Conservation (phyloP, 2,888 invertebrate species). For the Clitarchus hookeri region DNA sequence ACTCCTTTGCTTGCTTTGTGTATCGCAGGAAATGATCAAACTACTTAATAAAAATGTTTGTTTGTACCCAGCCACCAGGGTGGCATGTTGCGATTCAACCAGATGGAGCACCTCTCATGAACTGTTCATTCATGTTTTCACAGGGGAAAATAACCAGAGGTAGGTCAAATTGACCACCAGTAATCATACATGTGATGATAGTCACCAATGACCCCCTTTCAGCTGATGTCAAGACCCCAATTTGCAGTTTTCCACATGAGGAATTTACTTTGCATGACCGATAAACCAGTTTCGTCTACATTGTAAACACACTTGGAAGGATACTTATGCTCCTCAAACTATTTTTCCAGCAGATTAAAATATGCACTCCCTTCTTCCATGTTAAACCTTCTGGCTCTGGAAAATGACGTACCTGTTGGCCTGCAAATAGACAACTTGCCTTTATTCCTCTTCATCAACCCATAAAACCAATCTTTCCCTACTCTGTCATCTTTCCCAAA, state of each 20-base stretch:
- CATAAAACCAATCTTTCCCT: conserved; percentile 27
- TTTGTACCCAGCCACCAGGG: too few relatives aligned
- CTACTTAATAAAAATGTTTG: too few relatives aligned
- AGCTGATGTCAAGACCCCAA: conserved; percentile 37
- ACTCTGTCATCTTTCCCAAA: conserved; percentile 20
- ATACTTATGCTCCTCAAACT: conserved; percentile 20
- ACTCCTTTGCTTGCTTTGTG: too few relatives aligned
- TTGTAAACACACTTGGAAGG: conserved; percentile 40
- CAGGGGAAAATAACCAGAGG: conserved; percentile 42
- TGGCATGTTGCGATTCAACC: conserved; percentile 42
- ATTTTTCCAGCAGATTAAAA: neutral
- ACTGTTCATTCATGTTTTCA: conserved; percentile 37
- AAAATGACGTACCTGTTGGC: conserved; percentile 20
- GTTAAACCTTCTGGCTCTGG: conserved; percentile 34
- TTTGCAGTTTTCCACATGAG: conserved; percentile 48
- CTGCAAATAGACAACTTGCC: conserved; percentile 19
- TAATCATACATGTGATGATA: neutral
- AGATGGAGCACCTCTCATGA: conserved; percentile 45
- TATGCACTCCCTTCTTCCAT: conserved; percentile 29
- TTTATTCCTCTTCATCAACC: conserved; percentile 27
- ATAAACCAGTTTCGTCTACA: conserved; percentile 50
- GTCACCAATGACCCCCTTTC: conserved; percentile 29
- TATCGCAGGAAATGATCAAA: too few relatives aligned
- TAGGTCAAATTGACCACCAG: conserved; percentile 10
- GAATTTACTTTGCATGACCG: conserved; percentile 43